These are phyloP conservation scores for Astur gentilis DNA, from an alignment of 2,113 vertebrate species.

Conservation along the genomic window DNA sequence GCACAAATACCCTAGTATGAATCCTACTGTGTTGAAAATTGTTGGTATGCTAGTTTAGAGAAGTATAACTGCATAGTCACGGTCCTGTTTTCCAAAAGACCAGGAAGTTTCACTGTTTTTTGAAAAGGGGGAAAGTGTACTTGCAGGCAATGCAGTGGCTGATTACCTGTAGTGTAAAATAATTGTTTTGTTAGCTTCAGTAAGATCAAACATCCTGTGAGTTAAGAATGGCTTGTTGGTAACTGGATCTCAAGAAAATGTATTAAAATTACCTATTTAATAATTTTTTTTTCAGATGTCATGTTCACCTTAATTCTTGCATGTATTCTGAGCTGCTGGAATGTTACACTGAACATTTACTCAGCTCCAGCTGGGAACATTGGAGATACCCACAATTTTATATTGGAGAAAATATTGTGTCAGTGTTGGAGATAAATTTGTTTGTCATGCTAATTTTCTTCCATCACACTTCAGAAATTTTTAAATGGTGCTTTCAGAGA, in stretches of 20 bases:
- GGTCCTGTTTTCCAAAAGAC: constrained; percentile 7
- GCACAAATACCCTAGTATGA: constrained; percentile 13
- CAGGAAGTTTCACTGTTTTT: constrained; percentile 31
- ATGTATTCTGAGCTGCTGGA: background rate
- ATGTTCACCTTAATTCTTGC: background rate
- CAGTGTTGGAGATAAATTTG: background rate
- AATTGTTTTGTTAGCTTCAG: background rate
- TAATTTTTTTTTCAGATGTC: accelerated
- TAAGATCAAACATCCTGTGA: background rate
- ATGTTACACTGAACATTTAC: background rate
- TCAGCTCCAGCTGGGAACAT: background rate
- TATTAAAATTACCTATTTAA: background rate
- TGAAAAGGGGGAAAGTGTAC: background rate
- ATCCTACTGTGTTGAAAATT: background rate
- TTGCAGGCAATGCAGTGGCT: background rate
- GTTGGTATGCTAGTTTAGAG: constrained; percentile 50
- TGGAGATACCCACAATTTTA: background rate
- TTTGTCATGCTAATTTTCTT: background rate
- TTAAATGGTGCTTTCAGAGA: background rate
- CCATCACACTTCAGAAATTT: background rate
- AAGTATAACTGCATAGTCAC: constrained; percentile 39
- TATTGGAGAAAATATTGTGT: background rate
- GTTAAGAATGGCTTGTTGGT: background rate
- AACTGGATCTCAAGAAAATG: no score
- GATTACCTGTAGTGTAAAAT: background rate